Conservation (phyloP, 2,113 vertebrate genomes). For the Chionis minor region DNA sequence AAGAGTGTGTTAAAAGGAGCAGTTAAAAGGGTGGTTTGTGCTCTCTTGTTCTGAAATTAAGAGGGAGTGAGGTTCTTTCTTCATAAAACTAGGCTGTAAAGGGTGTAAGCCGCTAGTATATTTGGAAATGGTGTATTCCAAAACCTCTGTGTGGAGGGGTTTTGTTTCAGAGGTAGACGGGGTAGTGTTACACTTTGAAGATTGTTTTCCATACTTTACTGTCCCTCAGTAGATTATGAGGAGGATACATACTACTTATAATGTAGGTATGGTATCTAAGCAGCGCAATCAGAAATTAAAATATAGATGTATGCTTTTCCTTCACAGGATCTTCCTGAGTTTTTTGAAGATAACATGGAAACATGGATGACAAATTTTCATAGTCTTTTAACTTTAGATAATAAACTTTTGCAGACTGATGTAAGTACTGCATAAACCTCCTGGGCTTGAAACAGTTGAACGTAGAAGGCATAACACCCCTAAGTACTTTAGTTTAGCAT, state of each 20-base stretch:
- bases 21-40: neutral
- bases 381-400: slow-evolving; percentile 93
- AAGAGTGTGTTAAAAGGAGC: neutral
- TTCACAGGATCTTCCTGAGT: slow-evolving; percentile 94
- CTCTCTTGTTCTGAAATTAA: neutral
- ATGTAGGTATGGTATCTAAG: neutral
- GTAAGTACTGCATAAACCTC: slow-evolving; percentile 76
- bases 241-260: neutral
- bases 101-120: neutral
- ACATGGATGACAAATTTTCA: slow-evolving; percentile 99
- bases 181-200: neutral
- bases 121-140: neutral
- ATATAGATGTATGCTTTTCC: neutral
- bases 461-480: neutral
- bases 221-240: neutral
- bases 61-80: neutral
- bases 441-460: neutral
- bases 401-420: slow-evolving; percentile 96
- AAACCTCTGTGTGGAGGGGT: neutral
- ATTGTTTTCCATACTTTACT: neutral
- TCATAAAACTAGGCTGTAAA: neutral
- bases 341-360: slow-evolving; percentile 99
- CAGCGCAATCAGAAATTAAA: neutral
- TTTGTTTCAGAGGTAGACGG: neutral
- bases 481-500: neutral